These are phyloP conservation scores for Pocillopora verrucosa DNA, from an alignment of 64 coral and sea anemone species.

Conservation along the genomic window DNA sequence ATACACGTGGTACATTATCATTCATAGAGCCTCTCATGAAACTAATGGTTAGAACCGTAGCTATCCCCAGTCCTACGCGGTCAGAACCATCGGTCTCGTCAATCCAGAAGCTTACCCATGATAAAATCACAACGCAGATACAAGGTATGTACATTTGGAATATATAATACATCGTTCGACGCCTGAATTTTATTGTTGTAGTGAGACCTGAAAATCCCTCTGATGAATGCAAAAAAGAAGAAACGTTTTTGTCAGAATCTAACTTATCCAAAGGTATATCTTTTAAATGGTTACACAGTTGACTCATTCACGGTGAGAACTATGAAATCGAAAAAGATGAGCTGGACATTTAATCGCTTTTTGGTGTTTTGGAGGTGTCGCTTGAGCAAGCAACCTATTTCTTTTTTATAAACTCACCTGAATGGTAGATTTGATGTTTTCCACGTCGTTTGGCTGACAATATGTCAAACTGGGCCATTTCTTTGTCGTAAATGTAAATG, in stretches of 20 bases:
- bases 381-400: too few species aligned
- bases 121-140: constrained; percentile 71
- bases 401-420: constrained; percentile 32
- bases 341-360: too few species aligned
- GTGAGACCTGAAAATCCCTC: constrained; percentile 82
- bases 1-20: constrained; percentile 78
- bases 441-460: constrained; percentile 67
- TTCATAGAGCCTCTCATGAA: constrained; percentile 90
- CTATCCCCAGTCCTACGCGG: constrained; percentile 77
- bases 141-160: constrained; percentile 92
- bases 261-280: not conserved
- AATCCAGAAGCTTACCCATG: constrained; percentile 89
- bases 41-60: constrained; percentile 77
- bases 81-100: constrained; percentile 73
- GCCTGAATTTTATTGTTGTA: constrained; percentile 70
- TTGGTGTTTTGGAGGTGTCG: too few species aligned
- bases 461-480: constrained; percentile 94
- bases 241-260: not conserved
- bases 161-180: constrained; percentile 77
- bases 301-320: too few species aligned
- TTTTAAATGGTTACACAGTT: too few species aligned
- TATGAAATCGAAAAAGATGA: too few species aligned
- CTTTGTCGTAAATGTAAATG: constrained; percentile 82
- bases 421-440: constrained; percentile 81
- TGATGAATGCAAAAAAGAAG: not conserved